phyloP scores from a whole-genome alignment of 1,140 invertebrate genomes.

The Cydia splendana region DNA sequence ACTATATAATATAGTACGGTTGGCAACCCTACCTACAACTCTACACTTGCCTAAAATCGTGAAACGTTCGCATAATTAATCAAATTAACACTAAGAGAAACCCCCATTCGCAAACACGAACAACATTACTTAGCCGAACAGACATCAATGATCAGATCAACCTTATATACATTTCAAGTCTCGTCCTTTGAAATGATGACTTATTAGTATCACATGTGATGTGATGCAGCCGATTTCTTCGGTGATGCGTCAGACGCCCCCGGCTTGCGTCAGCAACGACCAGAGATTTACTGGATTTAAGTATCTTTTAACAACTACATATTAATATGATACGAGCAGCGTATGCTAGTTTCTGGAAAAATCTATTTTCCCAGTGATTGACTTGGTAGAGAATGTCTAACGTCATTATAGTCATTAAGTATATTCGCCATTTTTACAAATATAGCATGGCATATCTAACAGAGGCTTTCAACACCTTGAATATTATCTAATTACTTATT shows the following conservation, averaged over 20 bases:
- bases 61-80: no score
- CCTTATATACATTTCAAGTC: not conserved
- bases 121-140: not conserved
- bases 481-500: not conserved
- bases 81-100: no score
- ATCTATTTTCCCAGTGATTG: not conserved
- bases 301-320: not conserved
- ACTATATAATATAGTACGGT: no score
- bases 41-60: no score
- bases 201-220: constrained; percentile 20
- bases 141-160: not conserved
- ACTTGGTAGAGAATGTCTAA: no score
- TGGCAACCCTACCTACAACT: no score
- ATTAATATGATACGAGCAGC: not conserved
- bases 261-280: constrained; percentile 8
- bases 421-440: not conserved
- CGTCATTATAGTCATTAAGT: no score
- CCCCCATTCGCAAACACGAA: no score
- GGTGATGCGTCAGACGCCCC: constrained; percentile 14
- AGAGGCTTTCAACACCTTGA: not conserved
- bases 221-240: constrained; percentile 19
- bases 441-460: not conserved
- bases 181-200: not conserved
- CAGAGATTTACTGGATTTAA: not conserved
- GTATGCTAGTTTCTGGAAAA: not conserved